Evolutionary conservation across 2,113 vertebrate genomes (phyloP), one percentile per base, ranked within the genome.

Genomic region (Syngnathus typhle): DNA sequence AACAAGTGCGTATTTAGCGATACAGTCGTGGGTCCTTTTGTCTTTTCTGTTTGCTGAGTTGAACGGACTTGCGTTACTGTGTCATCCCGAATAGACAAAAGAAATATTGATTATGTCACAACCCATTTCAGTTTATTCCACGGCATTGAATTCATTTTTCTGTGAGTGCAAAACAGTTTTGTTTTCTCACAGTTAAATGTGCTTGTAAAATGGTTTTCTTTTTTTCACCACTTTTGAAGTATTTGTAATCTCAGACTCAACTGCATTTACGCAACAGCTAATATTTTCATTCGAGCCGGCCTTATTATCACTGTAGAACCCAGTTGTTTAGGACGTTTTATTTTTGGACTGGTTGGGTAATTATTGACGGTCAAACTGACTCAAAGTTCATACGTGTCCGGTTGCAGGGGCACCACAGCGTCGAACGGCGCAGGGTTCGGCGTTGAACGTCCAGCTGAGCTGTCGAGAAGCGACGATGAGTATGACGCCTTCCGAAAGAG

Each of bases 401-500:
- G 0, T 41, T 51, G 2, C 62, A 99, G 97, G 82, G 96, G 97
- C 18, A 87, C 82, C 0, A 95, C 94, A 0, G 87, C 96, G 0
- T 80, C 93, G 59, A 94, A 99, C 0, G 96, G 96, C 0, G 97
- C 94, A 0, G 96, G 97, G 0, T 95, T 99, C 0, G 96, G 97
- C 44, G 91, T 99, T 0, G 97, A 98, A 11, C 93, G 96, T 8
- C 97, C 97, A 0, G 95, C 96, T 0, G 94, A 94, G 69, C 92
- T 99, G 0, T 78, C 77, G 38, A 96, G 92, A 85, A 90, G 85
- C 23, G 97, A 98, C 0, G 96, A 98, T 0, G 97, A 99, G 77
- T 98, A 96, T 0, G 96, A 98, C n/a, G 97, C 97, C 0, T 98
- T 95, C 78, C 92, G 96, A 0, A 98, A 98, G 62, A 89, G 97